Evolutionary conservation across 2,797 vertebrate species (phyloP).

Genomic region (Mormyrus hasselquistii): DNA sequence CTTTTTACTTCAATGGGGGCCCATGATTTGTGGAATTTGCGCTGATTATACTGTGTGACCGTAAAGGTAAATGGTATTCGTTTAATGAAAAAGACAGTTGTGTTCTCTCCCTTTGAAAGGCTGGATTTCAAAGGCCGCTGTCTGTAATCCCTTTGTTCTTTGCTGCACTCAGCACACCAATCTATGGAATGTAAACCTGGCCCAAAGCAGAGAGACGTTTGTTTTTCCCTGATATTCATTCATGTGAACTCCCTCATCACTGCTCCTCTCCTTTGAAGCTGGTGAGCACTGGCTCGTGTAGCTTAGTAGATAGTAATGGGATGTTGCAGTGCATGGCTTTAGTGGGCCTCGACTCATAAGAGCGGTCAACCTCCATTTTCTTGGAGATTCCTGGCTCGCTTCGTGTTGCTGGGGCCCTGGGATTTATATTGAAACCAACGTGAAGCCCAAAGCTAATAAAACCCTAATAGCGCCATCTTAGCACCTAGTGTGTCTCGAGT

Average conservation of each 20-base stretch:
- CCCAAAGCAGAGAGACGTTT: slow-evolving; percentile 2
- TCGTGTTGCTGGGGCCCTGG: neutral
- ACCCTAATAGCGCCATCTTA: slow-evolving; percentile 10
- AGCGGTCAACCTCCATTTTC: neutral
- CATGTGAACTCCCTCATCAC: neutral
- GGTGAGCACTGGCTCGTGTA: neutral
- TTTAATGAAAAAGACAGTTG: slow-evolving; percentile 16
- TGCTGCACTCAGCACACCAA: slow-evolving; percentile 12
- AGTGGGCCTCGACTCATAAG: neutral
- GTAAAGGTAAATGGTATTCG: slow-evolving; percentile 16
- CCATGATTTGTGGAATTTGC: slow-evolving; percentile 16
- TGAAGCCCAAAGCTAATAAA: slow-evolving; percentile 15
- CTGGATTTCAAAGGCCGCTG: slow-evolving; percentile 11
- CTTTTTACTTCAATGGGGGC: neutral
- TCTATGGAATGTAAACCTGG: slow-evolving; percentile 22
- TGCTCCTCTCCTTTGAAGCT: neutral
- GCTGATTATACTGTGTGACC: slow-evolving; percentile 10
- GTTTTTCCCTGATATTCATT: slow-evolving; percentile 14
- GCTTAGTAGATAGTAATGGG: neutral
- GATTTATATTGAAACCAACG: neutral
- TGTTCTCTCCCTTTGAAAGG: neutral
- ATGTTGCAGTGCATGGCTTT: neutral
- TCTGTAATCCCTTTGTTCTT: slow-evolving; percentile 16
- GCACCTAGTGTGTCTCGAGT: slow-evolving; percentile 13
- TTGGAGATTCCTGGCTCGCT: neutral